Base-by-base conservation (phyloP, 2,888 invertebrate genomes). In the Chromoteleia sp. region DNA sequence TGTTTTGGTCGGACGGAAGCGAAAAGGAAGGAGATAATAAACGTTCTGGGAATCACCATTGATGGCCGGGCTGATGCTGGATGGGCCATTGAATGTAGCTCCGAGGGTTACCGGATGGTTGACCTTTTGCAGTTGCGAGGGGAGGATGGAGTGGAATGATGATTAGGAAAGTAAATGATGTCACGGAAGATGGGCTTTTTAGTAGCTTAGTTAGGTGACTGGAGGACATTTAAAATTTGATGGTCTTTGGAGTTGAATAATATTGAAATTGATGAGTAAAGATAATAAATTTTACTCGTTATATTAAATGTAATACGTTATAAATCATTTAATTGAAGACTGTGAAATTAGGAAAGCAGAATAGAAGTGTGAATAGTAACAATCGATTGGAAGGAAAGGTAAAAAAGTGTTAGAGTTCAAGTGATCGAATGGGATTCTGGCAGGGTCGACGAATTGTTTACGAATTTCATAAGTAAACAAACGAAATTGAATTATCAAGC, bases 1-100 rank as follows among this genome's bases (percentile, higher is more conserved):
- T 71, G 58, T 75, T 77, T 43, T 75, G 29, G 78, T 59, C 39
- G 83, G 48, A 15, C 52, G 82, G 30, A 65, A 81, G 59, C 78
- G 63, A 58, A 52, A 43, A 21, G 52, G 58, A 63, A 73, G 54
- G 14, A 29, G 73, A 73, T 61, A 52, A 73, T 73, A 73, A 73
- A 63, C 50, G 54, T 63, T 61, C 61, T 7, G 58, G 41, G 29
- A 61, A 73, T 73, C 63, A 74, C 73, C 71, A 61, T 71, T 71
- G 71, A 71, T 52, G 71, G 59, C 15, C 39, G 71, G 29, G 41
- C 30, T 73, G 61, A 63, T 73, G 61, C 48, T 43, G 43, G 61
- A 48, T 33, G 54, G 61, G 30, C 41, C 52, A 61, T 73, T 63
- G n/a, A 25, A 7, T 25, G 14, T 39, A 33, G 25, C 33, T 71